Percentiles rank a stretch among this genome's conserved stretches.
Evolutionary conservation across 2,888 invertebrate species (phyloP).

Genomic region (Phaedon cochleariae): DNA sequence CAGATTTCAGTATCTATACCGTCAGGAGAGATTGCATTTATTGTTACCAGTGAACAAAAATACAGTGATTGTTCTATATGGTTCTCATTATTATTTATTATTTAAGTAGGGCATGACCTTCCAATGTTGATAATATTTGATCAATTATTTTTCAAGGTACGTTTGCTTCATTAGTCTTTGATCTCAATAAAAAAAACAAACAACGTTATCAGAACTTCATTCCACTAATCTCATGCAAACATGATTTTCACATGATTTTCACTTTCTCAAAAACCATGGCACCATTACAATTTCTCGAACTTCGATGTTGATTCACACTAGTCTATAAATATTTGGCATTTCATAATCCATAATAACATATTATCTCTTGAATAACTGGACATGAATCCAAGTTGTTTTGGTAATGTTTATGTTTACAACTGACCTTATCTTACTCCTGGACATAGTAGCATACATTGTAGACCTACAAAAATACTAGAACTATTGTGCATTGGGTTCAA

Average conservation of each 20-base stretch:
- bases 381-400: background rate
- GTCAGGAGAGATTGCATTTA: conserved; percentile 31
- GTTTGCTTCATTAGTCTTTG: background rate
- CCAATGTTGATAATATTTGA: too few relatives aligned
- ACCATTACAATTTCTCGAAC: too few relatives aligned
- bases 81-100: background rate
- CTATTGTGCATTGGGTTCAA: background rate
- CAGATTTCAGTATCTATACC: conserved; percentile 39
- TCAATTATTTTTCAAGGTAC: background rate
- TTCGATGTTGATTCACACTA: background rate
- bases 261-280: too few relatives aligned
- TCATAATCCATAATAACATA: background rate
- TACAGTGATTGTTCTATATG: background rate
- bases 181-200: background rate
- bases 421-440: background rate
- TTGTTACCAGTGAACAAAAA: conserved; percentile 36
- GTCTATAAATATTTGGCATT: background rate
- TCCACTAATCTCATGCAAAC: too few relatives aligned
- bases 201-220: too few relatives aligned
- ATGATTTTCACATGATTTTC: too few relatives aligned
- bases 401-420: background rate
- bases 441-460: background rate
- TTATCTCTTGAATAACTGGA: background rate
- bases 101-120: too few relatives aligned
- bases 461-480: background rate